Evolutionary conservation across 2,888 invertebrate species (phyloP).

Genomic region (Heliothis peltigera): DNA sequence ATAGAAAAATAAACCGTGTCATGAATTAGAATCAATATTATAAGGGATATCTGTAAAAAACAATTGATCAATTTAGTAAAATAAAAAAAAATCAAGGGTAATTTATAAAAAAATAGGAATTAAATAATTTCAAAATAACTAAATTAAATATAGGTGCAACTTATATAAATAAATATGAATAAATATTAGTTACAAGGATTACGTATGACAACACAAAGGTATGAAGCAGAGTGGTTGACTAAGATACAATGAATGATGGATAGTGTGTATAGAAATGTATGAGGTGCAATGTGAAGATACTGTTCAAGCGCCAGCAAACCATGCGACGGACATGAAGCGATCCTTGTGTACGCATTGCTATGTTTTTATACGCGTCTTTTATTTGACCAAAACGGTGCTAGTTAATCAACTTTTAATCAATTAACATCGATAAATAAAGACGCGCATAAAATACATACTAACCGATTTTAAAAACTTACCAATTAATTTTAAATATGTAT

Average conservation of each 20-base stretch:
- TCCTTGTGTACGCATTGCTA: conserved; percentile 23
- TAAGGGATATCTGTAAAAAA: conserved; percentile 57
- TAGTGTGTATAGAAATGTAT: conserved; percentile 20
- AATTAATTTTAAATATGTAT: neutral
- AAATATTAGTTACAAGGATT: conserved; percentile 11
- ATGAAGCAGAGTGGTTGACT: conserved; percentile 17
- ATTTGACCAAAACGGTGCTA: no score
- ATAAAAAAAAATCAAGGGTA: conserved; percentile 5
- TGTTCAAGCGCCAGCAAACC: conserved; percentile 62
- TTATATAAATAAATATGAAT: conserved; percentile 33
- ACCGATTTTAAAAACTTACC: conserved; percentile 39
- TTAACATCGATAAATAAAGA: conserved; percentile 26
- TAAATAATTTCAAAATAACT: conserved; percentile 9
- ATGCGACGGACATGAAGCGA: conserved; percentile 59
- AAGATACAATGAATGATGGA: conserved; percentile 19
- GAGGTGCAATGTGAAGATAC: conserved; percentile 40
- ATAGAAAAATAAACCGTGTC: conserved; percentile 50
- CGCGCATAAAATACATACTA: conserved; percentile 50
- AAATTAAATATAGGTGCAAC: conserved; percentile 23
- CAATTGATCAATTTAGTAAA: conserved; percentile 40
- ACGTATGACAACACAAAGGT: conserved; percentile 28
- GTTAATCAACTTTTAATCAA: no score
- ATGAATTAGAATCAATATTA: conserved; percentile 43
- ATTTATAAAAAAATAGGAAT: conserved; percentile 12
- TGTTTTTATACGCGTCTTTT: conserved; percentile 48